Conservation (phyloP, 2,888 invertebrate species). For the Geophilus truncorum region DNA sequence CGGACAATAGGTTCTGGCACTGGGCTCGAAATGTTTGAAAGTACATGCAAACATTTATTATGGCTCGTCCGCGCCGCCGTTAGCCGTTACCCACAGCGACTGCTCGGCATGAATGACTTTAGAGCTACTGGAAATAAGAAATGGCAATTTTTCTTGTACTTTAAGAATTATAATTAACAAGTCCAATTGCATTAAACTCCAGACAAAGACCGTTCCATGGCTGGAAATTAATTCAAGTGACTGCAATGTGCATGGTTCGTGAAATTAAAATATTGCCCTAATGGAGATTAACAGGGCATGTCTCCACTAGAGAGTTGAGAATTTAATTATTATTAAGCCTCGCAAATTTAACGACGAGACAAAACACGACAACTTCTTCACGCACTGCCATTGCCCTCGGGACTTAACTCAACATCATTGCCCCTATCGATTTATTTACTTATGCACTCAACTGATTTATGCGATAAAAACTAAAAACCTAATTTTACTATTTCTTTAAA, state of each 20-base stretch:
- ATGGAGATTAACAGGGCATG: conserved; percentile 31
- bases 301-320: conserved; percentile 20
- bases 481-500: neutral
- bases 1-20: conserved; percentile 28
- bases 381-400: neutral
- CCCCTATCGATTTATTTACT: neutral
- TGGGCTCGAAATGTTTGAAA: conserved; percentile 7
- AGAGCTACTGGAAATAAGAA: neutral
- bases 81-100: neutral
- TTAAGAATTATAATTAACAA: conserved; percentile 28
- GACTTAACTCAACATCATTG: neutral
- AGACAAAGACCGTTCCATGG: conserved; percentile 15
- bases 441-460: no score
- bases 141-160: conserved; percentile 11
- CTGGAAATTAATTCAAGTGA: conserved; percentile 31
- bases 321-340: conserved; percentile 29
- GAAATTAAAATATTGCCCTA: conserved; percentile 33
- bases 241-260: conserved; percentile 27
- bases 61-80: neutral
- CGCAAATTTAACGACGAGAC: conserved; percentile 17
- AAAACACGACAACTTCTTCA: conserved; percentile 8
- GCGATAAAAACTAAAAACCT: neutral
- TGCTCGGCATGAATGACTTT: neutral
- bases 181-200: conserved; percentile 27
- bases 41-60: conserved; percentile 10